Evolutionary conservation across 2,113 vertebrate species (phyloP).

Genomic region (Saguinus midas): DNA sequence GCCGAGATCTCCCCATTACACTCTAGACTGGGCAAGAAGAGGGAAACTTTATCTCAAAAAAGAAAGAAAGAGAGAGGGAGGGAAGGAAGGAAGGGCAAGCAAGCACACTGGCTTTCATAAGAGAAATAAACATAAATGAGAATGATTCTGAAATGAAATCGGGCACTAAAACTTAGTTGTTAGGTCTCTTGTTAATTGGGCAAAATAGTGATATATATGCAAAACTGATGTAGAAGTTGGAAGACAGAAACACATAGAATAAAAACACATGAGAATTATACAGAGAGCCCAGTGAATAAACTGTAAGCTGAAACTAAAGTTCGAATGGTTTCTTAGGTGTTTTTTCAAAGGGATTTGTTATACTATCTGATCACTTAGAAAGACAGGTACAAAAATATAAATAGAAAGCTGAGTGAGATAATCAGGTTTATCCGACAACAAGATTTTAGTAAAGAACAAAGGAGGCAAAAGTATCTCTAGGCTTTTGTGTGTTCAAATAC

Average conservation of each 20-base stretch:
- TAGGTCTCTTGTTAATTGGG: neutral
- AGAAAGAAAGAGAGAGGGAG: too few species aligned
- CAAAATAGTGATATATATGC: neutral
- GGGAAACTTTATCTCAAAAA: too few species aligned
- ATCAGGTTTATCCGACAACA: neutral
- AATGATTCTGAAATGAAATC: neutral
- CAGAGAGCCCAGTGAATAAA: neutral
- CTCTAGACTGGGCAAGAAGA: too few species aligned
- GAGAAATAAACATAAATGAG: neutral
- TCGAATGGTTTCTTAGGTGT: neutral
- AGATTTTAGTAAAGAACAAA: neutral
- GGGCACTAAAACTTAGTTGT: neutral
- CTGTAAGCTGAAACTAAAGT: neutral
- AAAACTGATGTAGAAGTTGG: neutral
- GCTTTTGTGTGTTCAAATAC: neutral
- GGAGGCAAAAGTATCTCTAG: neutral
- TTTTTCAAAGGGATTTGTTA: neutral
- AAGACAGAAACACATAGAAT: neutral
- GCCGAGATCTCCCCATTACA: rapidly evolving
- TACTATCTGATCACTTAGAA: neutral
- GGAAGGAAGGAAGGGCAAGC: too few species aligned
- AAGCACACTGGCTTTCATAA: neutral
- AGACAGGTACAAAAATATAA: neutral
- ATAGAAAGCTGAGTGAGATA: neutral
- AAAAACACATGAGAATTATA: neutral